Percentiles rank a stretch among this genome's conserved stretches.
phyloP scores from a whole-genome alignment of 2,888 invertebrate species.

The Acrobasis suavella region DNA sequence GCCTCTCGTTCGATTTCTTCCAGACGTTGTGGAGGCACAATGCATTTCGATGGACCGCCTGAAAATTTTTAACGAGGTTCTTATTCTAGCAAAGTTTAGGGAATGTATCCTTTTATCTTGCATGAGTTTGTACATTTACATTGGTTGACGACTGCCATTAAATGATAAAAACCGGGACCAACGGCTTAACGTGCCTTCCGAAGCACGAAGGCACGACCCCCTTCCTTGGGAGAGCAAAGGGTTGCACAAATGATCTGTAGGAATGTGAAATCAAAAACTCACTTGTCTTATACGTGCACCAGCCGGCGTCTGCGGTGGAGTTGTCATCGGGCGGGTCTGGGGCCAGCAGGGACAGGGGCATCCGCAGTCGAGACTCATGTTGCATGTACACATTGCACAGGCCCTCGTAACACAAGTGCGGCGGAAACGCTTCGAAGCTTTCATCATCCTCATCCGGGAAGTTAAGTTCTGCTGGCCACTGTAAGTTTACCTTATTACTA shows the following conservation, averaged over 20 bases:
- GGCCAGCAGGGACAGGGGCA: slow-evolving; percentile 63
- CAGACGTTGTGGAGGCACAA: slow-evolving; percentile 81
- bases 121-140: no score
- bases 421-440: slow-evolving; percentile 61
- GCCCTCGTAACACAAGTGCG: slow-evolving; percentile 70
- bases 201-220: no score
- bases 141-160: no score
- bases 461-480: slow-evolving; percentile 8
- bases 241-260: no score
- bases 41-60: slow-evolving; percentile 77
- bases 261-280: slow-evolving; percentile 25
- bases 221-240: no score
- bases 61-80: slow-evolving; percentile 23
- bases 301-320: slow-evolving; percentile 67
- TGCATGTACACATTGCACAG: slow-evolving; percentile 72
- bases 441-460: slow-evolving; percentile 49
- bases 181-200: no score
- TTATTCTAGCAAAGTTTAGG: background rate
- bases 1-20: slow-evolving; percentile 46
- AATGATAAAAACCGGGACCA: no score
- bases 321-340: slow-evolving; percentile 58
- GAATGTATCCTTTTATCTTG: background rate
- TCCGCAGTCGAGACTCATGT: slow-evolving; percentile 58
- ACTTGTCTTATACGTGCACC: slow-evolving; percentile 85
- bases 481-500: background rate